phyloP scores from a whole-genome alignment of 2,113 vertebrate genomes.

The Riparia riparia region DNA sequence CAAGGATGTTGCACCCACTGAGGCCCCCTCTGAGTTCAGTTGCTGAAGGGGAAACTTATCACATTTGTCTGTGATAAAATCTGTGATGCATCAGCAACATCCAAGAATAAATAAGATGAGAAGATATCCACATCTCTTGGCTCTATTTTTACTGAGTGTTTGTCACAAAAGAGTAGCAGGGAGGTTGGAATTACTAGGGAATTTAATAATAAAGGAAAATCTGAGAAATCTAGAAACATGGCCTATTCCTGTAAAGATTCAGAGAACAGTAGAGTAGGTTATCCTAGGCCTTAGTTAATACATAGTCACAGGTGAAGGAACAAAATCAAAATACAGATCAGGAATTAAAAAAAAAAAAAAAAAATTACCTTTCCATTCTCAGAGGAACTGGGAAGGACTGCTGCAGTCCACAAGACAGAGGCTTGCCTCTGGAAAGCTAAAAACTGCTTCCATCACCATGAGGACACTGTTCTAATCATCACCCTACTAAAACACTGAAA shows the following conservation, averaged over 20 bases:
- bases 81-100: not conserved
- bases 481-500: not conserved
- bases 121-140: not conserved
- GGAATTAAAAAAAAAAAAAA: not conserved
- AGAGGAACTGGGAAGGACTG: not conserved
- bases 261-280: not conserved
- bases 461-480: not conserved
- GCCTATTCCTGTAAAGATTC: not conserved
- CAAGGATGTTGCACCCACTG: not conserved
- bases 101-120: not conserved
- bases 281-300: not conserved
- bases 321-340: not conserved
- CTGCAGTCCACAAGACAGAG: not conserved
- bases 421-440: not conserved
- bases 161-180: not conserved
- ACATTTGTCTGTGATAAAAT: not conserved
- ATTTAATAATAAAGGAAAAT: not conserved
- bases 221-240: not conserved
- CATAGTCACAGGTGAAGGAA: not conserved
- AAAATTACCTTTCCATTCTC: accelerated
- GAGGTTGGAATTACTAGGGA: not conserved
- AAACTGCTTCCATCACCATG: too few species aligned
- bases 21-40: not conserved
- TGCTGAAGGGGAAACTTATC: not conserved
- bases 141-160: not conserved